Conservation (phyloP, 2,797 vertebrate genomes). For the Hemibagrus guttatus region DNA sequence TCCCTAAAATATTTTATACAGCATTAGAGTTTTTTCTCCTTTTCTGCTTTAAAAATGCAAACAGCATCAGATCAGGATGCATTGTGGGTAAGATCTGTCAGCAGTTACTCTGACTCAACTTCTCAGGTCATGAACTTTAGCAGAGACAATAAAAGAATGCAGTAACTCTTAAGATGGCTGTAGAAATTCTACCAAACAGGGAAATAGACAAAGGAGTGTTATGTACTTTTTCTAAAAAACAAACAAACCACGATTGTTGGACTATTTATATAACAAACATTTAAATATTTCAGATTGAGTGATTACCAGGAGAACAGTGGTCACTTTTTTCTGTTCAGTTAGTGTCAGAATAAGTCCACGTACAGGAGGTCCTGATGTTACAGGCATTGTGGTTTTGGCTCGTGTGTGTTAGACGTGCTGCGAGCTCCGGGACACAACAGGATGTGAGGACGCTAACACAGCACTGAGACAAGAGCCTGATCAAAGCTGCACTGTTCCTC, state of each 20-base stretch:
- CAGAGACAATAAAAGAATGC: not conserved
- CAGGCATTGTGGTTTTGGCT: slow-evolving; percentile 8
- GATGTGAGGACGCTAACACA: slow-evolving; percentile 76
- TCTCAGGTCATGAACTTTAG: not conserved
- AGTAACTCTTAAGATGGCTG: no score
- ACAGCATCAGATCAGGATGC: not conserved
- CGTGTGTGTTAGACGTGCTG: slow-evolving; percentile 47
- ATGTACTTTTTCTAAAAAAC: not conserved
- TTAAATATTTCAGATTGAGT: no score
- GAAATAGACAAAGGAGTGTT: not conserved
- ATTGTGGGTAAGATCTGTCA: not conserved
- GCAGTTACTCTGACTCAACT: not conserved
- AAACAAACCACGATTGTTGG: not conserved
- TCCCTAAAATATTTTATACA: not conserved
- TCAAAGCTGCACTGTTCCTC: slow-evolving; percentile 81
- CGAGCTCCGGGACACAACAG: slow-evolving; percentile 72
- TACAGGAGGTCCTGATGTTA: not conserved
- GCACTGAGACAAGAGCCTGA: slow-evolving; percentile 77
- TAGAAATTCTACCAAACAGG: not conserved
- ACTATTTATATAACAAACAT: not conserved
- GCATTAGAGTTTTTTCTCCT: not conserved
- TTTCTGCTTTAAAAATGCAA: not conserved
- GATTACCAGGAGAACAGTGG: not conserved
- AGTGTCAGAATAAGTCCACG: not conserved
- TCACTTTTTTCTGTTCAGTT: not conserved